Base-by-base conservation (phyloP, 2,888 invertebrate species). In the Dicranocentrus wangi region DNA sequence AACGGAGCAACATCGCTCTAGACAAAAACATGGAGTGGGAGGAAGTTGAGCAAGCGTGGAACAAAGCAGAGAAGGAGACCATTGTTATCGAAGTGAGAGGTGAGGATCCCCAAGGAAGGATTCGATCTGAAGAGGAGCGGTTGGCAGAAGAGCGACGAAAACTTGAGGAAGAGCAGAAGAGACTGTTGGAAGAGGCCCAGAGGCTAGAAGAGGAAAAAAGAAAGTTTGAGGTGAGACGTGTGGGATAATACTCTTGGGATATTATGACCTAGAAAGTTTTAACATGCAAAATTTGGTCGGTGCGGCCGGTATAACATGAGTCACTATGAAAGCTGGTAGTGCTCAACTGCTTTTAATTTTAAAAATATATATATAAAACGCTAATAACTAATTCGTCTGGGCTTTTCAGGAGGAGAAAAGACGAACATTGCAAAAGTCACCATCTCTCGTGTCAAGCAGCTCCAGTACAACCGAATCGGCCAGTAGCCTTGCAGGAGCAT, bases 401-500 rank as follows among this genome's bases (percentile, higher is more conserved):
- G 39, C 53, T 27, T 10, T 55, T 39, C 53, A 86, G 85, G 87
- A 85, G 66, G 87, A 87, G 51, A 87, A 86, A 79, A 68, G 85
- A n/a, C 47, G 81, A 28, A 79, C 85, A 10, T 63, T 85, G 61
- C 82, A 83, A 61, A 85, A 84, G 32, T 76, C 79, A 0, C 79
- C 83, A 10, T 82, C 79, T 1, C 42, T 80, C 1, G 75, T 73
- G 0, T 82, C 82, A 23, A 82, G 51, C 43, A 71, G 80, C 32
- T 83, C 84, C 27, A 79, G 66, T 39, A 68, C 82, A 7, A 77
- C 78, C 17, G 83, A 84, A 58, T 83, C 83, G 66, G 88, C 88
- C 86, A 89, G 91, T 85, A 92, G 92, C 87, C 90, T 93, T 70
- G 91, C 92, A 81, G 93, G 92, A 88, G 93, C 93, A 87, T 92